Evolutionary conservation across 2,797 vertebrate species (phyloP).

Genomic region (Amphiprion clarkii): DNA sequence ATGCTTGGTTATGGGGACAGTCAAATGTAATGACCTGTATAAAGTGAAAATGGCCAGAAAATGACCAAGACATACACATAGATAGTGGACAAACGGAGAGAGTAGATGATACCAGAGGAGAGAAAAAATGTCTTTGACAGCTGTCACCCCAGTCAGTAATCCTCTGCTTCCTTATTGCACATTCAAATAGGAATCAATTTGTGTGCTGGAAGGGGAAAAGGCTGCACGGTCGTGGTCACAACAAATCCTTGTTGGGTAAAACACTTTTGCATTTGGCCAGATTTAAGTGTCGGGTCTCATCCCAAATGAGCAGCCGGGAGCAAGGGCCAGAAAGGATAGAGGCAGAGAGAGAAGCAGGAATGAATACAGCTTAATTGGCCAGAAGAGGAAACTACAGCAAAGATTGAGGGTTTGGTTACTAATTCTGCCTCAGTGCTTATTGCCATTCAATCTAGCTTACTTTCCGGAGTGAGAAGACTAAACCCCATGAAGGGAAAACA

Average conservation of each 20-base stretch:
- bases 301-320: conserved; percentile 58
- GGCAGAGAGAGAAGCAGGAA: conserved; percentile 10
- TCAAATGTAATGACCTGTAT: too few relatives aligned
- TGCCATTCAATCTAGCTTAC: conserved; percentile 50
- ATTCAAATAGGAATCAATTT: conserved; percentile 41
- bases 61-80: too few relatives aligned
- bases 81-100: not conserved
- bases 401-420: conserved; percentile 52
- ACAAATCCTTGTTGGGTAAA: conserved; percentile 66
- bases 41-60: too few relatives aligned
- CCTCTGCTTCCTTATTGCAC: conserved; percentile 21
- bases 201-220: not conserved
- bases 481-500: conserved; percentile 45
- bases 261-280: conserved; percentile 65
- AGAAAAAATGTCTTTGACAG: conserved; percentile 13
- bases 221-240: conserved; percentile 31
- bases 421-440: conserved; percentile 49
- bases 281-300: conserved; percentile 64
- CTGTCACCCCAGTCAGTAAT: conserved; percentile 32
- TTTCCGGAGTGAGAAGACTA: conserved; percentile 37
- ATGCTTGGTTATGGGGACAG: not conserved
- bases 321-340: conserved; percentile 44
- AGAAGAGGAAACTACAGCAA: conserved; percentile 39
- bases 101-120: not conserved
- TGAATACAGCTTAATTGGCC: conserved; percentile 62